A percentile compares a stretch with the other conserved stretches of the same genome.
phyloP scores from a whole-genome alignment of 2,797 vertebrate species.

The Chaetophractus vellerosus region DNA sequence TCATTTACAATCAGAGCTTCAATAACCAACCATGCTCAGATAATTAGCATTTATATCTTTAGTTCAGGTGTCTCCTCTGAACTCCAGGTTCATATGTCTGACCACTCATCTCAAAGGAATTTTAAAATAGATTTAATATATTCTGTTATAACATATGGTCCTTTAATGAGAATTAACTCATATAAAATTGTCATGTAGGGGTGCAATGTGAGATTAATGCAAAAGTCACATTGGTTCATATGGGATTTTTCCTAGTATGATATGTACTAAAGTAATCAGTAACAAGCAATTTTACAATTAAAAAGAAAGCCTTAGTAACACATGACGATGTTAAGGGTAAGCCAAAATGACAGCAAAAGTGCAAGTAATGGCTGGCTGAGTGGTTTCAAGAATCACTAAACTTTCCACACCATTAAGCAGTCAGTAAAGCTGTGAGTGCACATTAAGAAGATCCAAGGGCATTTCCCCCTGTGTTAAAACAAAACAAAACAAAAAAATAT shows the following conservation, averaged over 20 bases:
- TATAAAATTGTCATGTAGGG: not conserved
- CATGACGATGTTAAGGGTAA: not conserved
- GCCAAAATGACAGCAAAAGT: not conserved
- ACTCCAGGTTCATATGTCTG: slow-evolving; percentile 54
- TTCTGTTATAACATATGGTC: slow-evolving; percentile 29
- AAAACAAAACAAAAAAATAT: not conserved
- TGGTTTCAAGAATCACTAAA: not conserved
- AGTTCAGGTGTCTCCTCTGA: slow-evolving; percentile 48
- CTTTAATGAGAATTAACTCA: slow-evolving; percentile 66
- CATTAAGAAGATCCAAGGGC: not conserved
- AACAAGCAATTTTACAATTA: slow-evolving; percentile 26
- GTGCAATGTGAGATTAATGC: slow-evolving; percentile 62
- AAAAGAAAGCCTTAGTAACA: slow-evolving; percentile 27
- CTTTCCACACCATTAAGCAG: not conserved
- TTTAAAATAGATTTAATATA: slow-evolving; percentile 64
- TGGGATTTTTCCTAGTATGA: slow-evolving; percentile 8
- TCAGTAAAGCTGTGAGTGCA: not conserved
- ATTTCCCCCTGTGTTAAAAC: not conserved
- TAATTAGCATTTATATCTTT: slow-evolving; percentile 60
- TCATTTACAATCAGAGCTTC: not conserved
- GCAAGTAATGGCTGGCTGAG: not conserved
- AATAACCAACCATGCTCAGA: not conserved
- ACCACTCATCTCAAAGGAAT: slow-evolving; percentile 57
- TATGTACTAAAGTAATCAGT: not conserved
- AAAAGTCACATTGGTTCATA: slow-evolving; percentile 49